Evolutionary conservation across 2,797 vertebrate genomes (phyloP), one percentile per base, ranked within the genome.

Genomic region (Darevskia mixta): DNA sequence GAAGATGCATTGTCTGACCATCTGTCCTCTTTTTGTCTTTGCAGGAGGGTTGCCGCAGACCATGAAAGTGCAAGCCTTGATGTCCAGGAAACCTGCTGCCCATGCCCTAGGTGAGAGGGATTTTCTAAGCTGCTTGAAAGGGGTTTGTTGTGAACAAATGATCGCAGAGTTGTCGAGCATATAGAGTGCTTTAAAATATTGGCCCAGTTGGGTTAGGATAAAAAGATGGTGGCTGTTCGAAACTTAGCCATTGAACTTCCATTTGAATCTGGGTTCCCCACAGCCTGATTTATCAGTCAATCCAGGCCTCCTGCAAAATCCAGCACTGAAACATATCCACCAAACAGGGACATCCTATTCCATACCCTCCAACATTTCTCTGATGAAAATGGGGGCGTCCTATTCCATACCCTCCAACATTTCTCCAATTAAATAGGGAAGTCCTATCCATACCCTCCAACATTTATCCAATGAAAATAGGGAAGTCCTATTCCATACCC

Each of bases 61-160:
- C 0, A 41, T 91, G 83, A 86, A 73, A 64, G 43, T 86, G 3
- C 84, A 86, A 75, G 87, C 87, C 2, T 15, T 49, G 23, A 11
- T 15, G 3, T 55, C 79, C 15, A 13, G 92, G 85, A 96, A 96
- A 89, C 95, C 95, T 0, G 94, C 94, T 0, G 95, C 94, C 64
- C 95, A 96, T 0, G 94, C 95, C 55, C 89, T 96, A 80, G 95
- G 95, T 96, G 84, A 95, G 95, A 32, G 20, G 43, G 4, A 5
- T 18, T 77, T 38, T 29, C 25, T 20, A 18, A 41, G 13, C n/a
- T 6, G n/a, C 13, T 8, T 7, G 20, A 27, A 71, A 45, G 18
- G 17, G 27, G 1, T n/a, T 15, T 71, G 17, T 32, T 79, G 78
- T 35, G 23, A 9, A 64, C 17, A 73, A 3, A 41, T 32, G 29